Evolutionary conservation across 2,888 invertebrate species (phyloP).

Genomic region (Eupithecia abbreviata): DNA sequence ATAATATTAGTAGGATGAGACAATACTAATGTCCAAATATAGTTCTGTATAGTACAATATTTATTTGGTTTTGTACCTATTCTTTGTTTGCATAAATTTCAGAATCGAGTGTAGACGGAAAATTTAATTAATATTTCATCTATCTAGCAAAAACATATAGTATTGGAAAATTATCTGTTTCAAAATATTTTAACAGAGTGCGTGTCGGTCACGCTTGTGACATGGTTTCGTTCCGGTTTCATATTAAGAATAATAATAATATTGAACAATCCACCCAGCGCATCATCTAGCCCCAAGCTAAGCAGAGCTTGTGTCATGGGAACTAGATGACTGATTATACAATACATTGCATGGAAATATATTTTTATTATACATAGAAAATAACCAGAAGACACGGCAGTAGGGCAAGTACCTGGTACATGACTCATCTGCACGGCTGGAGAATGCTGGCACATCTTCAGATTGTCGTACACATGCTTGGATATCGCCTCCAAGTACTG

Average conservation of each 20-base stretch:
- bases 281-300: too few species aligned
- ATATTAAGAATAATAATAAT: too few species aligned
- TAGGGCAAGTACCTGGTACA: conserved; percentile 86
- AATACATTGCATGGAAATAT: too few species aligned
- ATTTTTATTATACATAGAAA: too few species aligned
- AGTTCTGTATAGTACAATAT: neutral
- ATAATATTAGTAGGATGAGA: neutral
- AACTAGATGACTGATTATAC: too few species aligned
- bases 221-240: too few species aligned
- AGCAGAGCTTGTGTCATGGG: too few species aligned
- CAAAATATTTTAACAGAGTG: neutral
- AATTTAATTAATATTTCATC: neutral
- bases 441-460: conserved; percentile 96
- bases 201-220: neutral
- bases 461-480: conserved; percentile 94
- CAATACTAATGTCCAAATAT: neutral
- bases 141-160: neutral
- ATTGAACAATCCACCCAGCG: too few species aligned
- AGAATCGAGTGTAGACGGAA: neutral
- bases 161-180: neutral
- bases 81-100: neutral
- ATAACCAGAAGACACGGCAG: too few species aligned
- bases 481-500: conserved; percentile 97
- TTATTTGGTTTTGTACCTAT: neutral
- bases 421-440: conserved; percentile 99